Conservation (phyloP, 2,113 vertebrate species). For the Rana temporaria region DNA sequence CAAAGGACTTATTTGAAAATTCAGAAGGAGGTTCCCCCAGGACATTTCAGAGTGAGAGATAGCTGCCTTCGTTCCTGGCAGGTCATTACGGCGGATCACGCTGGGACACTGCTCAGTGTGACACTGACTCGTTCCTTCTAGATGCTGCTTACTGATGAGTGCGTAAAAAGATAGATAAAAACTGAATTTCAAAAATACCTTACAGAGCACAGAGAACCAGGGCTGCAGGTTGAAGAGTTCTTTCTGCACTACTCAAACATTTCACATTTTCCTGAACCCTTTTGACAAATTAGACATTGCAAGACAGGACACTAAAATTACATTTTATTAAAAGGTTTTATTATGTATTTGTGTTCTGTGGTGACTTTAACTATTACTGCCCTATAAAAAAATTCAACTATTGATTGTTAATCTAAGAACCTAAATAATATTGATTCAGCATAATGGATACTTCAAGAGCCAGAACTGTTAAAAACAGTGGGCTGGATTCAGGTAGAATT, state of each 20-base stretch:
- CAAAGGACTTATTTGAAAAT: slow-evolving; percentile 73
- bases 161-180: slow-evolving; percentile 30
- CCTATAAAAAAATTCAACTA: too few relatives aligned
- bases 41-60: slow-evolving; percentile 75
- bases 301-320: too few relatives aligned
- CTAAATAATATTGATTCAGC: too few relatives aligned
- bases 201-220: slow-evolving; percentile 32
- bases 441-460: too few relatives aligned
- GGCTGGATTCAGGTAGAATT: too few relatives aligned
- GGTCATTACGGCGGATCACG: slow-evolving; percentile 83
- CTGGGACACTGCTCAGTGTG: slow-evolving; percentile 65
- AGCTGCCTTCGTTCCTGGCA: slow-evolving; percentile 76
- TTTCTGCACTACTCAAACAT: not conserved
- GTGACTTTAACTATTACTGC: too few relatives aligned
- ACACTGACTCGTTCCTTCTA: slow-evolving; percentile 28
- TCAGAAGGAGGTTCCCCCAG: slow-evolving; percentile 79
- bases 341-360: too few relatives aligned
- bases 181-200: slow-evolving; percentile 51
- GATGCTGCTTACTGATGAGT: slow-evolving; percentile 32
- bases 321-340: too few relatives aligned
- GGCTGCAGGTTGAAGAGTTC: not conserved
- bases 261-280: not conserved
- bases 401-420: too few relatives aligned
- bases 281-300: too few relatives aligned
- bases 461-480: too few relatives aligned